Base-by-base conservation (phyloP, 2,113 vertebrate species). In the Hippocampus zosterae region DNA sequence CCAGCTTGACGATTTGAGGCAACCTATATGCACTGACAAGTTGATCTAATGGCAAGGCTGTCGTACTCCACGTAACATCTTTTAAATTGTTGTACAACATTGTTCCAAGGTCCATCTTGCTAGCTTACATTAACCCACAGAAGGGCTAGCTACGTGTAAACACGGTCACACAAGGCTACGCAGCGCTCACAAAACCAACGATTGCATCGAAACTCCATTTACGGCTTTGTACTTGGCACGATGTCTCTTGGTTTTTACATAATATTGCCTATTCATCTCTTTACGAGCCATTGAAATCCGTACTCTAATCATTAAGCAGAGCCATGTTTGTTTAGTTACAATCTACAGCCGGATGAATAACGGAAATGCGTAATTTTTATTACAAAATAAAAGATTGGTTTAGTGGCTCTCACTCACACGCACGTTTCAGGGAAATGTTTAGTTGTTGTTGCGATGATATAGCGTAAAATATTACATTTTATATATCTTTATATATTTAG, bases 31-130 rank as follows among this genome's bases (percentile, higher is more conserved):
- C 89, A 85, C 94, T 94, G 89, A 98, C 93, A 41, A 98, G 92
- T 80, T 95, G 92, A 88, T 98, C 96, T 81, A 98, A 81, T 0
- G 95, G 94, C 46, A 96, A 80, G 64, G 96, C 90, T 81, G 93
- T 93, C 64, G 92, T 87, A 87, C 96, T 98, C 96, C 96, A 98
- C 83, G 94, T 94, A 70, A 97, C 92, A 84, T 97, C 95, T 92
- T 96, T 95, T 78, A 98, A 91, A 85, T 91, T 94, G 88, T 92
- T 92, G 87, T 93, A 93, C 76, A 93, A 85, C 91, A 92, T 91
- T 60, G 91, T 83, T 81, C 92, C 91, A 74, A 91, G 90, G 78
- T 93, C 92, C 92, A 93, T 93, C 67, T 87, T 89, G 89, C 48
- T 89, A 86, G 82, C 86, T 81, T 61, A 21, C 65, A 62, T 81